These are phyloP conservation scores for Planococcus citri DNA, from an alignment of 1,140 invertebrate genomes.

Conservation along the genomic window DNA sequence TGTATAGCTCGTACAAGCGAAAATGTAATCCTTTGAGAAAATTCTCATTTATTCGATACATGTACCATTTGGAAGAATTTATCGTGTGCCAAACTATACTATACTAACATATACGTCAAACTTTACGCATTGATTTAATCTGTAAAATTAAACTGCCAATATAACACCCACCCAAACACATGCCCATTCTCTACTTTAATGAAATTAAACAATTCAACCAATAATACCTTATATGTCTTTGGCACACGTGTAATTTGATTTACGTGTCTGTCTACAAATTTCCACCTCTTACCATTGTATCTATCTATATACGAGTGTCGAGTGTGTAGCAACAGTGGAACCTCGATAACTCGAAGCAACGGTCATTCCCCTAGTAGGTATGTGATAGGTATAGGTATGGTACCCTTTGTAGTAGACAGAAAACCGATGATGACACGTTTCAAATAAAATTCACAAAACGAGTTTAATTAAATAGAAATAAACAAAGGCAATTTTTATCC, in stretches of 20 bases:
- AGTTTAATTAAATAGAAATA: slow-evolving; percentile 8
- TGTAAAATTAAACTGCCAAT: not conserved
- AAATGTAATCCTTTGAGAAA: not conserved
- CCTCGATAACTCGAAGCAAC: too few relatives aligned
- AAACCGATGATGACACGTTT: not conserved
- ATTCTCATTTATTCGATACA: not conserved
- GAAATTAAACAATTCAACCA: too few relatives aligned
- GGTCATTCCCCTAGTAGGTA: too few relatives aligned
- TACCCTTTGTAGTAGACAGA: too few relatives aligned
- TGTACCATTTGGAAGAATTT: not conserved
- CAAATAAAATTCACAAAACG: not conserved
- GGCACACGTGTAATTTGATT: too few relatives aligned
- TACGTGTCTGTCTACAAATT: too few relatives aligned
- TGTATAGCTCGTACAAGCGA: not conserved
- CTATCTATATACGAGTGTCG: too few relatives aligned
- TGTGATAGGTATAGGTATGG: too few relatives aligned
- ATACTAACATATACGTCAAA: not conserved
- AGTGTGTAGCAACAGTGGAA: too few relatives aligned
- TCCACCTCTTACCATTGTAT: too few relatives aligned
- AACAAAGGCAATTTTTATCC: not conserved
- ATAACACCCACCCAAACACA: not conserved
- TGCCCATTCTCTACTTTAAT: not conserved
- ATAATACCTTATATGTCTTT: too few relatives aligned
- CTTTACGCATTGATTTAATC: slow-evolving; percentile 7
- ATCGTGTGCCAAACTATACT: not conserved